Conservation (phyloP, 2,888 invertebrate species). For the Philonicus albiceps region DNA sequence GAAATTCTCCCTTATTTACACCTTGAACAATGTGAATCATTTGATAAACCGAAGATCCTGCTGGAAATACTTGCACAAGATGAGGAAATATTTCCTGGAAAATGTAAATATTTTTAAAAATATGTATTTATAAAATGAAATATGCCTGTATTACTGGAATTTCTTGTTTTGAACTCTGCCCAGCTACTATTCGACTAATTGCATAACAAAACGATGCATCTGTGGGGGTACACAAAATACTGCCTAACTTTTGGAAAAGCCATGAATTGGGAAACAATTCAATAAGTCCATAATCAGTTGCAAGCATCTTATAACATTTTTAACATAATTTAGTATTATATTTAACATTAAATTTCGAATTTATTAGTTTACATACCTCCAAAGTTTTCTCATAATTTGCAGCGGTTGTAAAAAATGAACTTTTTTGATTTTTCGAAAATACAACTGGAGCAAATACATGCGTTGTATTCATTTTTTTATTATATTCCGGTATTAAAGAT, state of each 20-base stretch:
- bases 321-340: neutral
- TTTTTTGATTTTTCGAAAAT: slow-evolving; percentile 68
- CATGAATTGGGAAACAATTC: neutral
- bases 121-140: neutral
- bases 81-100: slow-evolving; percentile 66
- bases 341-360: neutral
- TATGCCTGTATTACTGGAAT: neutral
- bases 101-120: neutral
- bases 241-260: neutral
- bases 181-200: neutral
- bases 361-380: neutral
- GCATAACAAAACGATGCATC: neutral
- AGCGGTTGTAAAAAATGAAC: slow-evolving; percentile 58
- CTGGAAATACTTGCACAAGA: slow-evolving; percentile 68
- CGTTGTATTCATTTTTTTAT: slow-evolving; percentile 63
- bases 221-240: neutral
- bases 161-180: neutral
- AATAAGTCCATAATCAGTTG: neutral
- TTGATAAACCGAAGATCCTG: slow-evolving; percentile 65
- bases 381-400: slow-evolving; percentile 49
- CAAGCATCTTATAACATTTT: neutral
- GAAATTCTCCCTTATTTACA: slow-evolving; percentile 52
- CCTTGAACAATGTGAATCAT: slow-evolving; percentile 65
- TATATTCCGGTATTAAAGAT: slow-evolving; percentile 62
- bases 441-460: slow-evolving; percentile 72